A percentile compares a stretch with the other conserved stretches of the same genome.
These are phyloP conservation scores for Prunella fulvescens DNA, from an alignment of 2,113 vertebrate species.

Conservation along the genomic window DNA sequence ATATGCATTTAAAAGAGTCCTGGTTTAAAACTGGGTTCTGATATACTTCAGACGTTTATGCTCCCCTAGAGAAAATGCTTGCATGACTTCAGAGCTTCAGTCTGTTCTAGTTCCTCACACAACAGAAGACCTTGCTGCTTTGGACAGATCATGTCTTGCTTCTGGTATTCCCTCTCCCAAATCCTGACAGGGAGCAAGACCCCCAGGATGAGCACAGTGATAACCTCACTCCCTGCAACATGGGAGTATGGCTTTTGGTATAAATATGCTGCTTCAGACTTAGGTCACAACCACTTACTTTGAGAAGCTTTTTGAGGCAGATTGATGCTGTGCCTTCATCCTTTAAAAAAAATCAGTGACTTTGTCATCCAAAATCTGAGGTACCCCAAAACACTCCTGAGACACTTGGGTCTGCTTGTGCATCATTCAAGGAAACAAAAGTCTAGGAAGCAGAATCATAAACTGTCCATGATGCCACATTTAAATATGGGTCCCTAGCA, in stretches of 20 bases:
- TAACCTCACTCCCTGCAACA: background rate
- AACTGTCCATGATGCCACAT: background rate
- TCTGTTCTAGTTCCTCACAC: background rate
- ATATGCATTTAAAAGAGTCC: background rate
- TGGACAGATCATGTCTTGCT: accelerated
- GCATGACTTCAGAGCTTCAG: background rate
- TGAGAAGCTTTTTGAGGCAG: background rate
- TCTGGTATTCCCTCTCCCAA: background rate
- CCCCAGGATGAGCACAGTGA: background rate
- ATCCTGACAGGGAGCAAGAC: background rate
- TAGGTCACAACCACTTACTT: background rate
- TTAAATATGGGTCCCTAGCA: background rate
- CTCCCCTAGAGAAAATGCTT: background rate
- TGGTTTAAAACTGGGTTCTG: background rate
- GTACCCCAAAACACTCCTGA: background rate
- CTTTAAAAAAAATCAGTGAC: background rate
- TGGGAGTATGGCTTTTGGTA: background rate
- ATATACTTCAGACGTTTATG: background rate
- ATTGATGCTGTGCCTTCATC: background rate
- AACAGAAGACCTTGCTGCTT: background rate
- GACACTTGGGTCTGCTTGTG: background rate
- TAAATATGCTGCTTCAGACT: background rate
- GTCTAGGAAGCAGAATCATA: background rate
- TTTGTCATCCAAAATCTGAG: background rate
- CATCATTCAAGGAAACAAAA: background rate